These are phyloP conservation scores for Acyrthosiphon pisum DNA, from an alignment of 1,140 invertebrate species.

Conservation along the genomic window DNA sequence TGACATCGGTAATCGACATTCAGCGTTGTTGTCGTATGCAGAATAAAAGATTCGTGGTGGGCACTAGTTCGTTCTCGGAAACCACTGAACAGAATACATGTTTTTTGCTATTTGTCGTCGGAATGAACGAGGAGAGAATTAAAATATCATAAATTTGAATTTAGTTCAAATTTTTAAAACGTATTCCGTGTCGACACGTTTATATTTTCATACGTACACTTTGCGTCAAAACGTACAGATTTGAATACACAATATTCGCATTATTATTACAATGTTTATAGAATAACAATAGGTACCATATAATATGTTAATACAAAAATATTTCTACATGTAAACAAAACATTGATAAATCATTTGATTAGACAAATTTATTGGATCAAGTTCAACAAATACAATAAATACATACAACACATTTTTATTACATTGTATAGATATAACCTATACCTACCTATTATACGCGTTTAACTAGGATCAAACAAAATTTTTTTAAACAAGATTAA, in stretches of 20 bases:
- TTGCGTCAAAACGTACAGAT: not conserved
- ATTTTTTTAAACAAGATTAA: not conserved
- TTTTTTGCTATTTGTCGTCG: not conserved
- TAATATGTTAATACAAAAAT: not conserved
- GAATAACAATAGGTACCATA: not conserved
- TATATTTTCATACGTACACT: not conserved
- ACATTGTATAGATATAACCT: not conserved
- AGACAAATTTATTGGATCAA: not conserved
- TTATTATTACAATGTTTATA: not conserved
- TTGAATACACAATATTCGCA: not conserved
- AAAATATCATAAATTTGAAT: not conserved
- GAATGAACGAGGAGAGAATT: not conserved
- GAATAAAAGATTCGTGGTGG: not conserved
- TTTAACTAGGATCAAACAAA: not conserved
- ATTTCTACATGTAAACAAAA: not conserved
- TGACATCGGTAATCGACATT: not conserved
- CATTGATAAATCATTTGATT: not conserved
- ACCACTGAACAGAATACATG: not conserved
- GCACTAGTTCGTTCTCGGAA: not conserved
- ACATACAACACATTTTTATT: not conserved
- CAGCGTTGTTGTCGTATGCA: not conserved
- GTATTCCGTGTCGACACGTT: not conserved
- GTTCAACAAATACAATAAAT: not conserved
- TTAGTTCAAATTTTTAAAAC: no score
- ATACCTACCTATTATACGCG: not conserved